phyloP scores from a whole-genome alignment of 2,113 vertebrate species.

The Catharus fuscescens region DNA sequence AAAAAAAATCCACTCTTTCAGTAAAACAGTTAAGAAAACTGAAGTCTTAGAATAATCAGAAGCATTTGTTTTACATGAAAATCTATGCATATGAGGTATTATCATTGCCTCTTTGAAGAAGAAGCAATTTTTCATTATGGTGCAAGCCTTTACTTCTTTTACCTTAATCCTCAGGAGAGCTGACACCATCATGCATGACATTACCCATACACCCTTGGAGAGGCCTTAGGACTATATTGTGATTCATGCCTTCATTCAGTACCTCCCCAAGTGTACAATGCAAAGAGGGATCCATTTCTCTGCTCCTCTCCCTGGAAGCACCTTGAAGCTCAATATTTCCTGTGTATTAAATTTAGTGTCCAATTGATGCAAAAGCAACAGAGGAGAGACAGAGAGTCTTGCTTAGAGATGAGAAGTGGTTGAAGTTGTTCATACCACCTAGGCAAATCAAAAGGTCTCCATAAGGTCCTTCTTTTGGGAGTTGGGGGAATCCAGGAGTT shows the following conservation, averaged over 20 bases:
- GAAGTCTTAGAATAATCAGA: not conserved
- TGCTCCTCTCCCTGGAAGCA: not conserved
- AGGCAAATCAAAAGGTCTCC: not conserved
- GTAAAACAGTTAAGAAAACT: not conserved
- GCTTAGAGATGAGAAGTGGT: not conserved
- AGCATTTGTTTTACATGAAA: not conserved
- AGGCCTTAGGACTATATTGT: not conserved
- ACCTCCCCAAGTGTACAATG: not conserved
- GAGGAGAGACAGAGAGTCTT: not conserved
- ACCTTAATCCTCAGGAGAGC: not conserved
- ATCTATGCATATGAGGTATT: not conserved
- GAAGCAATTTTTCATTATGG: not conserved
- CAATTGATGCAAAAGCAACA: not conserved
- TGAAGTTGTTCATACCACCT: not conserved
- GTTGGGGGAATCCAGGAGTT: not conserved
- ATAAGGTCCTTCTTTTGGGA: not conserved
- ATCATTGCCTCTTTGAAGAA: not conserved
- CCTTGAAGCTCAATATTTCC: not conserved
- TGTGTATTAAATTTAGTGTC: not conserved
- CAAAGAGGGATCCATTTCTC: not conserved
- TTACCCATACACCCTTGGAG: not conserved
- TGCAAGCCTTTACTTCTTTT: not conserved
- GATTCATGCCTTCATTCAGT: not conserved
- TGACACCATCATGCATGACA: rapidly evolving
- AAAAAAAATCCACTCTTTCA: not conserved